These are phyloP conservation scores for Plotosus lineatus DNA, from an alignment of 2,113 vertebrate genomes.

Conservation along the genomic window DNA sequence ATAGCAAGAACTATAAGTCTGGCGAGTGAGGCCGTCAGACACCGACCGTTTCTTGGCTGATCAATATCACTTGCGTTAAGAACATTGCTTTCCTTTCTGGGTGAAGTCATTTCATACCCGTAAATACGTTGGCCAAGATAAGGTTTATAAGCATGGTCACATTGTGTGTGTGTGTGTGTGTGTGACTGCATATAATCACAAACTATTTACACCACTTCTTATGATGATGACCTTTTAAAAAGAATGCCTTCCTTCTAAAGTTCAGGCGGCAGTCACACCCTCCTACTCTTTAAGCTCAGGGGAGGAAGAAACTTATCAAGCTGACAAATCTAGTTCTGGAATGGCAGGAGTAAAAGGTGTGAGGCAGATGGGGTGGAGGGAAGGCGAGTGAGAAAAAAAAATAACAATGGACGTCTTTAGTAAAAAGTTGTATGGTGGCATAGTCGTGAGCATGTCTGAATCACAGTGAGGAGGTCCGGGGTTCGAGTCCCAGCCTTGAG, in stretches of 20 bases:
- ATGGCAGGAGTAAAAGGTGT: conserved; percentile 29
- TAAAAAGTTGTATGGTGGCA: too few relatives aligned
- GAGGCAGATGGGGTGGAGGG: conserved; percentile 21
- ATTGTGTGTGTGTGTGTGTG: background rate
- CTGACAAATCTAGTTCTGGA: conserved; percentile 44
- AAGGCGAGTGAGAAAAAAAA: conserved; percentile 10
- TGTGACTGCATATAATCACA: conserved; percentile 39
- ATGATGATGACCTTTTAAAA: conserved; percentile 48
- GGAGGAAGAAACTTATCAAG: conserved; percentile 20
- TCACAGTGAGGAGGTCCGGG: too few relatives aligned
- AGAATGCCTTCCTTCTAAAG: conserved; percentile 31
- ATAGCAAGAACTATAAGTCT: background rate
- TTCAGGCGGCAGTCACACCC: conserved; percentile 42
- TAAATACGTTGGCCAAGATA: conserved; percentile 17
- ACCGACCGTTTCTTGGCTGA: background rate
- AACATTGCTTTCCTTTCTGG: background rate
- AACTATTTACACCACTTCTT: conserved; percentile 60
- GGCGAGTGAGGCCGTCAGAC: background rate
- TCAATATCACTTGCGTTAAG: background rate
- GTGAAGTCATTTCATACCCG: conserved; percentile 16
- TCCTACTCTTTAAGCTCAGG: conserved; percentile 33
- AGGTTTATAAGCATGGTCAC: background rate
- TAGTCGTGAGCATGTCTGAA: too few relatives aligned
- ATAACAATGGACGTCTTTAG: background rate
- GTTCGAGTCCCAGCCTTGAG: too few relatives aligned